Evolutionary conservation across 2,888 invertebrate genomes (phyloP).

Genomic region (Sicus ferrugineus): DNA sequence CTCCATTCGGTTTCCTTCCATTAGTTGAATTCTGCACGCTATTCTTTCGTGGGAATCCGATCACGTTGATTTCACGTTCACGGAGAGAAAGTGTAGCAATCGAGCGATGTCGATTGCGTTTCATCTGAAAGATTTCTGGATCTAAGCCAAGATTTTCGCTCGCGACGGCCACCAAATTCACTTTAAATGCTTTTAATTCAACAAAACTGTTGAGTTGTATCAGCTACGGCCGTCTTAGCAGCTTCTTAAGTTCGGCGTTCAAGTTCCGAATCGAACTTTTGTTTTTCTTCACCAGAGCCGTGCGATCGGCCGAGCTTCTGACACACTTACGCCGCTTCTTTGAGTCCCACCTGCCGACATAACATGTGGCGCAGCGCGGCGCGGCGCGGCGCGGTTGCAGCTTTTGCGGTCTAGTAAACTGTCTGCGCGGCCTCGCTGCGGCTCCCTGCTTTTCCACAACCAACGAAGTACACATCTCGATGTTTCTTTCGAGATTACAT

Average conservation of each 20-base stretch:
- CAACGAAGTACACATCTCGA: background rate
- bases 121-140: background rate
- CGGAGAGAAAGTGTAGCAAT: conserved; percentile 3
- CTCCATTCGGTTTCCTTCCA: no score
- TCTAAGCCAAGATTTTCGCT: background rate
- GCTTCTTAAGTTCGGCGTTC: background rate
- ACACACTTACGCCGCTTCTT: background rate
- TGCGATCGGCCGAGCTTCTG: background rate
- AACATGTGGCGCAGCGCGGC: no score
- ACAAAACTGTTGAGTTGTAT: no score
- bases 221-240: no score
- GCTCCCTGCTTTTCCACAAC: background rate
- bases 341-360: no score
- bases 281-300: background rate
- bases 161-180: background rate
- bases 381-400: no score
- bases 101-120: background rate
- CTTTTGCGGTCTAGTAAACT: conserved; percentile 50
- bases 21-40: background rate
- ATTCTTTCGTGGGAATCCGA: background rate
- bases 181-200: background rate
- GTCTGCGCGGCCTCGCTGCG: background rate
- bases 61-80: background rate
- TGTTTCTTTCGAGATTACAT: conserved; percentile 1
- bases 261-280: background rate